These are phyloP conservation scores for Okapia johnstoni DNA, from an alignment of 2,113 vertebrate genomes.

Conservation along the genomic window DNA sequence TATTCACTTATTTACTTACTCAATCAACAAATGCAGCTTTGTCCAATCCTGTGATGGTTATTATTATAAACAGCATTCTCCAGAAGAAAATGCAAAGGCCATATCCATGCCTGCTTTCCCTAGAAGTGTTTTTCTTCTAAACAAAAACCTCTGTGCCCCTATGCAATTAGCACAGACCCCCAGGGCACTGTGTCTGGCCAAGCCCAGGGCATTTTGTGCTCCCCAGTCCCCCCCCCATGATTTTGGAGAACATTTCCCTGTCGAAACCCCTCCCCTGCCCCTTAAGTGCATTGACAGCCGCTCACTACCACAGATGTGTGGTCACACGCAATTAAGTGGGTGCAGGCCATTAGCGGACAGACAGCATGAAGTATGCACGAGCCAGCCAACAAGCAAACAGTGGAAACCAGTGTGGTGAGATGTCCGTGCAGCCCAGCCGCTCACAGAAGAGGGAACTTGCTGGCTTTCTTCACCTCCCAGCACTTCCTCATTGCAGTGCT, in stretches of 20 bases:
- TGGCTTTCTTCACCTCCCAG: background rate
- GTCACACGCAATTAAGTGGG: conserved; percentile 33
- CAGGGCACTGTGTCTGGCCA: background rate
- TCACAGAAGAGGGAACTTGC: background rate
- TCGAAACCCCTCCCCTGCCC: background rate
- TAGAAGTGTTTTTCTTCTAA: background rate
- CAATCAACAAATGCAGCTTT: conserved; percentile 31
- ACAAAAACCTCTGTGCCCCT: background rate
- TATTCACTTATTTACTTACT: conserved; percentile 46
- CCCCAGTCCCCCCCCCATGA: background rate
- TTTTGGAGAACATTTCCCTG: background rate
- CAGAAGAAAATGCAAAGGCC: background rate
- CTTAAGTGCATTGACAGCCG: background rate
- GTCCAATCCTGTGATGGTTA: background rate
- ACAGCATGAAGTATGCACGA: background rate
- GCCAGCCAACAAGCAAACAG: background rate
- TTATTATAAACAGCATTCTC: conserved; percentile 24
- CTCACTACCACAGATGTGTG: conserved; percentile 26
- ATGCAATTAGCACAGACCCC: background rate
- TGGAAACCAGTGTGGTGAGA: background rate
- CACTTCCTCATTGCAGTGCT: background rate
- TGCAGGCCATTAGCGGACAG: background rate
- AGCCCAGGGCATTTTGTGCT: background rate
- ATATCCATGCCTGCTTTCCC: background rate
- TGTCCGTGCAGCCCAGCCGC: rapidly evolving